Evolutionary conservation across 2,888 invertebrate genomes (phyloP), one percentile per base, ranked within the genome.

Genomic region (Aplocera efformata): DNA sequence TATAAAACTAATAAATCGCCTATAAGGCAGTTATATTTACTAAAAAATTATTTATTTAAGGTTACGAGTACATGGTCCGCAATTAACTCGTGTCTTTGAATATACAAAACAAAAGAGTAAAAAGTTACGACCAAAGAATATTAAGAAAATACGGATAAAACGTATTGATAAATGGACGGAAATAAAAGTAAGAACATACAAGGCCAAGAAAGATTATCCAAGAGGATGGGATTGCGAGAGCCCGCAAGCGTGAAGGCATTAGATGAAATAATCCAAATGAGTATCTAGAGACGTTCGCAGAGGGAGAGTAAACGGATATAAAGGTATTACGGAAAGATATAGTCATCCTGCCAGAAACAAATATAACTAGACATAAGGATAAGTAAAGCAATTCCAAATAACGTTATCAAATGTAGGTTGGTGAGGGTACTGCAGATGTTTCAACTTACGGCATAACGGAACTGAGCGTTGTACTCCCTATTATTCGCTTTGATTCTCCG

Each of bases 401-500:
- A 34, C 22, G 25, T 32, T 10, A 39, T 17, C 10, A 27, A 27
- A 23, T 23, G 8, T 7, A 29, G 28, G 23, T 17, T 23, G 22
- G n/a, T 26, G 6, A 20, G n/a, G 1, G 22, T 28, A 36, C 17
- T 36, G 31, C 24, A 38, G 17, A 41, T 32, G 30, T 45, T 34
- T 38, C 10, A 37, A 93, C 97, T 97, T 92, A 99, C 99, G 75
- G 99, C 98, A 91, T 99, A 99, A 86, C 95, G 95, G 90, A 98
- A 99, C 90, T 97, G 95, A 72, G 95, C 92, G 91, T 99, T 99
- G 90, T 94, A 98, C 76, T 93, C 94, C 81, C 96, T 93, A 90
- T 99, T 96, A 89, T 99, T 99, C 72, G 98, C 98, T 90, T 94
- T 94, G 79, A 99, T 98, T 91, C 94, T 92, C 89, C 98, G 93